phyloP scores from a whole-genome alignment of 1,140 invertebrate species.

The Drosophila watanabei region DNA sequence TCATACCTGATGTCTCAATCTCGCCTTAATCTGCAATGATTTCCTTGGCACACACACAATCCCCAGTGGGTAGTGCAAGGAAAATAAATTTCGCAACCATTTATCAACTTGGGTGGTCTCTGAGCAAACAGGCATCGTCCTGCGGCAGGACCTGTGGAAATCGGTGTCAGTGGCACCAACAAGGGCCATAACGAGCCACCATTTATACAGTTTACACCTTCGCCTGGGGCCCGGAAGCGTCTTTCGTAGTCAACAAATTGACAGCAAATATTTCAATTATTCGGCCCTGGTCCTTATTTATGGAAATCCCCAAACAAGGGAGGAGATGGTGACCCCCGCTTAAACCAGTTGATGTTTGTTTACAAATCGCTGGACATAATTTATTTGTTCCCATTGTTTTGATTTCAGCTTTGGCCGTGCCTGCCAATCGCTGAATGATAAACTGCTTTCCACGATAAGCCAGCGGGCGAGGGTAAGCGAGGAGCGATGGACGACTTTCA shows the following conservation, averaged over 20 bases:
- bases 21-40: conserved; percentile 47
- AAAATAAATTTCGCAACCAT: conserved; percentile 60
- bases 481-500: conserved; percentile 6
- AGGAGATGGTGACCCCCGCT: conserved; percentile 35
- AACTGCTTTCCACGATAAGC: conserved; percentile 67
- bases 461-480: conserved; percentile 8
- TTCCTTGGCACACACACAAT: conserved; percentile 42
- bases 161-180: conserved; percentile 51
- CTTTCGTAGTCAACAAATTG: conserved; percentile 76
- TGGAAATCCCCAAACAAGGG: conserved; percentile 33
- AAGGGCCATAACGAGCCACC: conserved; percentile 70
- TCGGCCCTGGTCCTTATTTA: conserved; percentile 64
- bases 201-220: conserved; percentile 81
- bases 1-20: conserved; percentile 50
- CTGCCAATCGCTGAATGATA: conserved; percentile 78
- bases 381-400: conserved; percentile 70
- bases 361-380: conserved; percentile 81
- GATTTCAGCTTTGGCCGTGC: conserved; percentile 40
- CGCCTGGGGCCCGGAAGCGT: conserved; percentile 55
- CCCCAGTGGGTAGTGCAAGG: conserved; percentile 11
- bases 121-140: conserved; percentile 47
- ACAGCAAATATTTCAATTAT: conserved; percentile 84
- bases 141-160: conserved; percentile 31
- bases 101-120: conserved; percentile 56
- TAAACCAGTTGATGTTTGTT: conserved; percentile 57